A percentile compares a stretch with the other conserved stretches of the same genome.
phyloP scores from a whole-genome alignment of 2,888 invertebrate species.

The Theodoxus fluviatilis region DNA sequence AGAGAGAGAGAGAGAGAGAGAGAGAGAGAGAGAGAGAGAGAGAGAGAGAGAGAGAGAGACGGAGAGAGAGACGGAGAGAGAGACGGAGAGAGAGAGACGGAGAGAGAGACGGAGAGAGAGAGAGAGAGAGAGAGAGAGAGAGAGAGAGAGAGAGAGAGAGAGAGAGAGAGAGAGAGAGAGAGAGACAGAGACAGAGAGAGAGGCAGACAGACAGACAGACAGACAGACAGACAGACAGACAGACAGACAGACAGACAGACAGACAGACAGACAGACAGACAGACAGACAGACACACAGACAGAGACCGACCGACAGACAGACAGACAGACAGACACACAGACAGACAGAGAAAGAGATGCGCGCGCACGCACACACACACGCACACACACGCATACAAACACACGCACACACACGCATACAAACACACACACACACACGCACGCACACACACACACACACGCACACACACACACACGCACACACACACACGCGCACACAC shows the following conservation, averaged over 20 bases:
- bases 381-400: background rate
- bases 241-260: background rate
- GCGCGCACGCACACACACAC: background rate
- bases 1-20: background rate
- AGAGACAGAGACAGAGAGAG: slow-evolving; percentile 17
- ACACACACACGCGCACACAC: no score
- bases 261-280: slow-evolving; percentile 1
- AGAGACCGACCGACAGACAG: background rate
- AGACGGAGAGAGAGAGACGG: slow-evolving; percentile 6
- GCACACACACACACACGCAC: background rate
- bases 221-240: background rate
- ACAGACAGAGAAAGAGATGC: background rate
- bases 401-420: slow-evolving; percentile 4
- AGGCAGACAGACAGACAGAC: background rate
- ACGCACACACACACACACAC: slow-evolving; percentile 3
- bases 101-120: slow-evolving; percentile 7
- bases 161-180: slow-evolving; percentile 14
- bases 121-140: no score
- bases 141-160: no score
- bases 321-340: background rate
- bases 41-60: slow-evolving; percentile 17
- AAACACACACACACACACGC: background rate
- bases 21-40: slow-evolving; percentile 21
- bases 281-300: background rate
- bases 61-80: slow-evolving; percentile 4